These are phyloP conservation scores for Neuroterus valhalla DNA, from an alignment of 1,140 invertebrate species.

Conservation along the genomic window DNA sequence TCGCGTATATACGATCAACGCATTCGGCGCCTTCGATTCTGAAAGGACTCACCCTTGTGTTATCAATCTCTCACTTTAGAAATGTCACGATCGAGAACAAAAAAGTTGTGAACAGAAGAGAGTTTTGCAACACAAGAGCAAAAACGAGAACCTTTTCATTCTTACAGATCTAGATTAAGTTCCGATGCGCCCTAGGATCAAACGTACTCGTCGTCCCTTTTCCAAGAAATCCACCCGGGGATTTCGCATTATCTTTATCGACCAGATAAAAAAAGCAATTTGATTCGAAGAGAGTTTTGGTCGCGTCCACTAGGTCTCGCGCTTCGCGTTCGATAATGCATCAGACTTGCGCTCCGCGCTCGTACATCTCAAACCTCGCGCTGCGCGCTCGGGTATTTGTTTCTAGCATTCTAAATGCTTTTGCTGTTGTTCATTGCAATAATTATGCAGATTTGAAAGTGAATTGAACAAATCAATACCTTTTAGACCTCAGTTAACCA, in stretches of 20 bases:
- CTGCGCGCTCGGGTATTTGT: too few relatives aligned
- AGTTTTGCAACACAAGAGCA: slow-evolving; percentile 5
- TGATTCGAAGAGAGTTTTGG: too few relatives aligned
- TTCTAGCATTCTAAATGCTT: too few relatives aligned
- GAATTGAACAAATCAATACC: too few relatives aligned
- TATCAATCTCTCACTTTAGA: not conserved
- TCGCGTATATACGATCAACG: slow-evolving; percentile 16
- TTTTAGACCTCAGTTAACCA: too few relatives aligned
- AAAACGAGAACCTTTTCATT: slow-evolving; percentile 22
- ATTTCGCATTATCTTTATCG: slow-evolving; percentile 7
- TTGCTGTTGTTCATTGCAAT: too few relatives aligned
- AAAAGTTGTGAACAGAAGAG: not conserved
- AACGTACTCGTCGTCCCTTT: slow-evolving; percentile 25
- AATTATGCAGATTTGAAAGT: too few relatives aligned
- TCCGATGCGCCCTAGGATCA: slow-evolving; percentile 7
- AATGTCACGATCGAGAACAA: not conserved
- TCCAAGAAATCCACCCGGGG: slow-evolving; percentile 25
- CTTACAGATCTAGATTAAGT: slow-evolving; percentile 13
- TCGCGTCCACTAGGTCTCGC: too few relatives aligned
- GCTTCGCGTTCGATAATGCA: too few relatives aligned
- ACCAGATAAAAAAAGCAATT: not conserved
- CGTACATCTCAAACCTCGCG: too few relatives aligned
- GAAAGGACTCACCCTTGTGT: slow-evolving; percentile 1
- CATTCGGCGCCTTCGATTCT: slow-evolving; percentile 36
- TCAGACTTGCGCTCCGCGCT: too few relatives aligned